Evolutionary conservation across 2,113 vertebrate species (phyloP).

Genomic region (Ctenomys sociabilis): DNA sequence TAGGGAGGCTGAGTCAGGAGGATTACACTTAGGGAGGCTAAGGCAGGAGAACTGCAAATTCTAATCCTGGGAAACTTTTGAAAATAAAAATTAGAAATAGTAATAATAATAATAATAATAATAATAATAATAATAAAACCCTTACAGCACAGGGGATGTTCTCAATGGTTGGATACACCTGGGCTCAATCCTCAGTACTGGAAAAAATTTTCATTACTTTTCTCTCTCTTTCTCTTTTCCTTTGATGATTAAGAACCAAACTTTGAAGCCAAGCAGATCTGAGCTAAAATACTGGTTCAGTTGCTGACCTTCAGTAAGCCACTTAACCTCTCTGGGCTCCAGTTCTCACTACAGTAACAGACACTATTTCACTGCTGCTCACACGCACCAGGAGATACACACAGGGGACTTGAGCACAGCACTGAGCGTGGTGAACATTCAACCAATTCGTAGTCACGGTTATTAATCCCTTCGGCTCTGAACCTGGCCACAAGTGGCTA

Average conservation of each 20-base stretch:
- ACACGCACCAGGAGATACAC: background rate
- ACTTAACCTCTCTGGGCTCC: background rate
- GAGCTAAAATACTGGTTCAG: background rate
- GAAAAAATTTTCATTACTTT: background rate
- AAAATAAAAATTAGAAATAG: background rate
- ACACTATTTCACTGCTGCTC: background rate
- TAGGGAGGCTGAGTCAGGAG: background rate
- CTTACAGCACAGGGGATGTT: no score
- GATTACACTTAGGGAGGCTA: background rate
- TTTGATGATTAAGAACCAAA: constrained; percentile 7
- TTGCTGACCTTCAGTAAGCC: background rate
- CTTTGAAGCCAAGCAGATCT: constrained; percentile 13
- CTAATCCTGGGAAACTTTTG: background rate
- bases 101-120: background rate
- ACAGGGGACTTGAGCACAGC: background rate
- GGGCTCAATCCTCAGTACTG: background rate
- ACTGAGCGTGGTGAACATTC: background rate
- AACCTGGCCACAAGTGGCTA: background rate
- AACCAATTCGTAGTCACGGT: background rate
- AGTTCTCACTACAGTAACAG: background rate
- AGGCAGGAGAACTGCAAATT: background rate
- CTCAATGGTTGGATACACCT: background rate
- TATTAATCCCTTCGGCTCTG: background rate
- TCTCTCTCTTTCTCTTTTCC: background rate
- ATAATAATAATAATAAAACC: background rate